Evolutionary conservation across 2,888 invertebrate species (phyloP), one percentile per base, ranked within the genome.

Genomic region (Tyria jacobaeae): DNA sequence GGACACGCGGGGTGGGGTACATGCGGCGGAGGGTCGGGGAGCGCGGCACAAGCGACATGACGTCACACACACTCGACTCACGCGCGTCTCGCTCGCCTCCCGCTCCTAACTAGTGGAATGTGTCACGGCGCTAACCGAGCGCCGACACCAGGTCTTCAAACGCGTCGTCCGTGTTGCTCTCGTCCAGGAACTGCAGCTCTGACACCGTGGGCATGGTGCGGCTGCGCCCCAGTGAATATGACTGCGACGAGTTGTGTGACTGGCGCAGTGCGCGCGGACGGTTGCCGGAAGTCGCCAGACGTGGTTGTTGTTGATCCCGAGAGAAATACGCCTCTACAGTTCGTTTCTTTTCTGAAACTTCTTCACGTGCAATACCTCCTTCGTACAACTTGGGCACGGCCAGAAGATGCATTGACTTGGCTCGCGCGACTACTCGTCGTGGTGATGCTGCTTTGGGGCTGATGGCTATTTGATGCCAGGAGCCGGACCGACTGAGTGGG

Each of bases 91-190:
- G 89, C 89, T 90, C 86, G 85, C 82, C 89, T 89, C 87, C 86
- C 84, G 85, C 84, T 85, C 84, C 87, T 89, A 89, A 85, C 89
- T 88, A 90, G 89, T 90, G 92, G 92, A 92, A 92, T 92, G 92
- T 90, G 74, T 79, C 79, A 80, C 76, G 80, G 79, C 83, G 85
- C 87, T 91, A 92, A 83, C 92, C 89, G 85, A 94, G 92, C 89
- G 89, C 94, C 92, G 95, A 94, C 94, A 98, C 97, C 80, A 98
- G 95, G 90, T 96, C 96, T 88, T 98, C 98, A 94, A 98, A 98
- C 76, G 97, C 97, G 93, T 96, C 96, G 87, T 98, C 98, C 66
- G 97, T 97, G 91, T 97, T 97, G 90, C 94, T 96, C 89, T 97
- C 97, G 89, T 97, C 97, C 83, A 96, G 94, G 84, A 95, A 91